Base-by-base conservation (phyloP, 2,113 vertebrate genomes). In the Corythaeola cristata region DNA sequence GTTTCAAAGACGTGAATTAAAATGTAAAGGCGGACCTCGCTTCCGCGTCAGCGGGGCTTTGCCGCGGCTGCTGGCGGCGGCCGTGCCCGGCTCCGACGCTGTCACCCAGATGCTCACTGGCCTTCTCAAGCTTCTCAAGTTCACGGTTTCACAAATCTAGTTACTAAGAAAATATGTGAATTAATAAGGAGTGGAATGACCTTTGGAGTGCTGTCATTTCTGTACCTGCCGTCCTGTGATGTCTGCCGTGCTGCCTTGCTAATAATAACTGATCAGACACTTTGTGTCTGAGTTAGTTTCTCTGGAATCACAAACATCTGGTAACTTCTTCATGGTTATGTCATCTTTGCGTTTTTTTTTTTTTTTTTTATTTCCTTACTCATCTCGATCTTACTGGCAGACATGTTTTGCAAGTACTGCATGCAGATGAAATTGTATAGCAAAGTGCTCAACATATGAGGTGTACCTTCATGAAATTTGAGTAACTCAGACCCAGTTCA, bases 391-490 rank as follows among this genome's bases (percentile, higher is more conserved):
- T 89, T 60, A 21, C 41, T 27, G 23, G 52, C 68, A 67, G 86
- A 26, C 12, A 4, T 3, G 4, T 73, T 52, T 55, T 77, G 21
- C n/a, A 53, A 82, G 44, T 17, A 41, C 37, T 20, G 24, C 27
- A n/a, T 3, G 24, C 17, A 47, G 50, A 82, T 28, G 22, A 59
- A 85, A 75, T 24, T 11, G 8, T 27, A 50, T 8, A 71, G 52
- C n/a, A 27, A 84, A 59, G 17, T 45, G 27, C 32, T 66, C 2
- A 1, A 69, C 8, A 12, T 49, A 30, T 3, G 30, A 17, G 12
- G 27, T 9, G 3, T 64, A 39, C 0, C 0, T 3, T 60, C 6
- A 9, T n/a, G 41, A 60, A 79, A 90, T n/a, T 13, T 45, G 24
- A 85, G 32, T 49, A 71, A 66, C 33, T 86, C 6, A 5, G 27